A percentile compares a stretch with the other conserved stretches of the same genome.
These are phyloP conservation scores for Zapus hudsonius DNA, from an alignment of 2,113 vertebrate genomes.

Conservation along the genomic window DNA sequence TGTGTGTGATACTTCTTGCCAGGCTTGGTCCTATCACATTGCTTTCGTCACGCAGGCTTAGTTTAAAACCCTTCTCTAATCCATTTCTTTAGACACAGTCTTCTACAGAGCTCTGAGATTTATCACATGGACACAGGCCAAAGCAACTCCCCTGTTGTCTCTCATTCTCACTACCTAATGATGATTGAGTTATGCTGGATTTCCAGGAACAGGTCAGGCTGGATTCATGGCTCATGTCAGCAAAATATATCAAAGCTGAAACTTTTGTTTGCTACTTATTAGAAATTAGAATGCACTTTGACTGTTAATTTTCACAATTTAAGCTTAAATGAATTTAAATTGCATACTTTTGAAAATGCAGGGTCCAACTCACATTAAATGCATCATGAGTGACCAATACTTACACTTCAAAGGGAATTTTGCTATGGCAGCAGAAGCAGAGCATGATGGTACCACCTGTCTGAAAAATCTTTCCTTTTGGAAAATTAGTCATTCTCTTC, in stretches of 20 bases:
- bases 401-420: background rate
- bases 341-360: background rate
- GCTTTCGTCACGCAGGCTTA: background rate
- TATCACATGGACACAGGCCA: background rate
- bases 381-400: background rate
- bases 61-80: background rate
- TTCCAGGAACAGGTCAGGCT: background rate
- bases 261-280: background rate
- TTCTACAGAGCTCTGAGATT: background rate
- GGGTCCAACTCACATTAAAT: background rate
- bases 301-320: background rate
- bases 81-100: background rate
- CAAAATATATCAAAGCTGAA: background rate
- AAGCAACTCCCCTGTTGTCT: background rate
- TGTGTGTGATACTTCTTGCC: background rate
- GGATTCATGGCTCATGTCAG: background rate
- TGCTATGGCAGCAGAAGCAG: background rate
- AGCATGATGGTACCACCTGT: background rate
- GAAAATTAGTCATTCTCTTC: background rate
- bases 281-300: background rate
- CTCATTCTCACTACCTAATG: background rate
- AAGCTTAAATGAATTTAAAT: slow-evolving; percentile 4
- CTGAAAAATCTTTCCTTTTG: background rate
- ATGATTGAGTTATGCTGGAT: background rate
- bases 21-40: background rate